These are phyloP conservation scores for Drosophila nannoptera DNA, from an alignment of 1,140 invertebrate species.

Conservation along the genomic window DNA sequence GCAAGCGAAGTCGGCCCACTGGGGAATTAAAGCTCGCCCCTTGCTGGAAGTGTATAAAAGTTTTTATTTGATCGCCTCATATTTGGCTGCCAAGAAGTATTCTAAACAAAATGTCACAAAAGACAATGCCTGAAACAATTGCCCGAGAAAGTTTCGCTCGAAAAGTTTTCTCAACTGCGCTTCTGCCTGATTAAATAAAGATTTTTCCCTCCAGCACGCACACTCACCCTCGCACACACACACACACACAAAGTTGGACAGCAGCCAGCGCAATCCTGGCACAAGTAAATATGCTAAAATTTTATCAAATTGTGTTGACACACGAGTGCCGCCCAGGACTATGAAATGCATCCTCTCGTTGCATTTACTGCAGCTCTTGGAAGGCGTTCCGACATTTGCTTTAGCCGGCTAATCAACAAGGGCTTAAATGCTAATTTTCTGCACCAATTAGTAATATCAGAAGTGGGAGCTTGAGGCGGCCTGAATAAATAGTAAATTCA, in stretches of 20 bases:
- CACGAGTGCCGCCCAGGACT: conserved; percentile 22
- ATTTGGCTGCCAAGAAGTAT: conserved; percentile 45
- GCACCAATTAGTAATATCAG: no score
- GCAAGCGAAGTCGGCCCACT: no score
- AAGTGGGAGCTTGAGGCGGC: no score
- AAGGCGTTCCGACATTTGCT: not conserved
- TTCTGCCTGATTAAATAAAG: conserved; percentile 74
- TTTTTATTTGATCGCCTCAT: conserved; percentile 76
- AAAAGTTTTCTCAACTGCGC: conserved; percentile 52
- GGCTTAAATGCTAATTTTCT: not conserved
- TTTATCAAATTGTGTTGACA: conserved; percentile 49
- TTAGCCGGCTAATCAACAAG: not conserved
- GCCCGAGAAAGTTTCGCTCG: conserved; percentile 41
- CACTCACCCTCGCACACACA: not conserved
- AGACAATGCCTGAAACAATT: conserved; percentile 52
- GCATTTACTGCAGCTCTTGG: conserved; percentile 12
- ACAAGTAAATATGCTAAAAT: conserved; percentile 61
- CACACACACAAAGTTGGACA: conserved; percentile 35
- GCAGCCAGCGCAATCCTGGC: conserved; percentile 31
- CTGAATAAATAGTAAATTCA: no score
- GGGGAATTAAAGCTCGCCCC: conserved; percentile 21
- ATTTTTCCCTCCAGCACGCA: conserved; percentile 40
- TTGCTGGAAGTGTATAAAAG: conserved; percentile 49
- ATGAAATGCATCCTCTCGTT: conserved; percentile 6
- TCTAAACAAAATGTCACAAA: conserved; percentile 61